phyloP scores from a whole-genome alignment of 2,888 invertebrate species.

The Dermolepida albohirtum region DNA sequence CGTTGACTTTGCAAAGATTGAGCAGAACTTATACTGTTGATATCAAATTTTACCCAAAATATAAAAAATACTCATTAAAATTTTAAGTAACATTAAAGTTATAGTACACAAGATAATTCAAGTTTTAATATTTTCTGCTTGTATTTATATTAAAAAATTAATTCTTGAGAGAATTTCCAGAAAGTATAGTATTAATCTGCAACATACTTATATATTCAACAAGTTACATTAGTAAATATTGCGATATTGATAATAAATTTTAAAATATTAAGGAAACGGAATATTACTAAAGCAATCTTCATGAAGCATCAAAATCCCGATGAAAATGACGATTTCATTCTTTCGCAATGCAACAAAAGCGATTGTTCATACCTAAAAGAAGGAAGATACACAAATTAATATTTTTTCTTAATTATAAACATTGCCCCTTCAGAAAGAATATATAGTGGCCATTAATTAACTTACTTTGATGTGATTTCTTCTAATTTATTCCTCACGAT shows the following conservation, averaged over 20 bases:
- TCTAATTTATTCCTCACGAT: conserved; percentile 88
- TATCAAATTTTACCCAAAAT: too few species aligned
- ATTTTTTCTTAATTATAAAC: not conserved
- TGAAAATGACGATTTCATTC: conserved; percentile 11
- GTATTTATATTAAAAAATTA: too few species aligned
- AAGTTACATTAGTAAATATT: not conserved
- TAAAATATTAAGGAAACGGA: conserved; percentile 1
- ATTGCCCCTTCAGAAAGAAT: not conserved
- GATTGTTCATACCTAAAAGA: conserved; percentile 21
- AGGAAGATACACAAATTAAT: conserved; percentile 3
- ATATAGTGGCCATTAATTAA: conserved; percentile 50
- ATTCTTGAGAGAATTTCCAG: too few species aligned
- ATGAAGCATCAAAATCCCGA: conserved; percentile 18
- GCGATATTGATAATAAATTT: not conserved
- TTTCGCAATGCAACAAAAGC: conserved; percentile 11
- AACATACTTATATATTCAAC: not conserved
- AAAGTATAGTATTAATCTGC: too few species aligned
- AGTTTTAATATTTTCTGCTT: too few species aligned
- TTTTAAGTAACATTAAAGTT: too few species aligned
- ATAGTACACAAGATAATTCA: too few species aligned
- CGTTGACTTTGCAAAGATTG: too few species aligned
- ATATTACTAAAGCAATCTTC: conserved; percentile 11
- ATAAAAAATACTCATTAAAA: too few species aligned
- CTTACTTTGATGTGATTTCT: conserved; percentile 91
- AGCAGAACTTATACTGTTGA: too few species aligned